A percentile compares a stretch with the other conserved stretches of the same genome.
Conservation (phyloP, 2,888 invertebrate genomes). For the Autographa gamma region DNA sequence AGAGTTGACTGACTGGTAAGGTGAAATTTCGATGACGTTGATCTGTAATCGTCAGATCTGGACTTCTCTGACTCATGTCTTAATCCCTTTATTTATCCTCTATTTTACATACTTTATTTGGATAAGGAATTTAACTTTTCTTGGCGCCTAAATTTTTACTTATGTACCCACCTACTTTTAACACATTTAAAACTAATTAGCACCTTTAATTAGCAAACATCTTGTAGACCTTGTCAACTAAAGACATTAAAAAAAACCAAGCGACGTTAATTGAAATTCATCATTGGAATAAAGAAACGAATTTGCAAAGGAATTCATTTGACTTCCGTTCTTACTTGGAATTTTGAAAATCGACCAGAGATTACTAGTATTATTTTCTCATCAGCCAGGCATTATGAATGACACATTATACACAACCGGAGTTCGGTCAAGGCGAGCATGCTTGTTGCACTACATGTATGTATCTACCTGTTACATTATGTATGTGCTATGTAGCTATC, state of each 20-base stretch:
- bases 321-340: conserved; percentile 51
- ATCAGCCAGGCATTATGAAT: conserved; percentile 73
- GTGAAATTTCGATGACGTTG: conserved; percentile 63
- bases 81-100: conserved; percentile 12
- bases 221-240: not conserved
- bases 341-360: conserved; percentile 45
- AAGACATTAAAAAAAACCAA: not conserved
- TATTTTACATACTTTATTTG: not conserved
- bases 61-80: conserved; percentile 47
- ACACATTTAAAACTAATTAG: not conserved
- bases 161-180: not conserved
- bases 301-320: conserved; percentile 14
- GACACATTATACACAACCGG: conserved; percentile 71
- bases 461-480: conserved; percentile 40
- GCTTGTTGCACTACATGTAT: conserved; percentile 70
- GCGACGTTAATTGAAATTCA: not conserved
- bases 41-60: conserved; percentile 49
- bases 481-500: conserved; percentile 44
- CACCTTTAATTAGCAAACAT: not conserved
- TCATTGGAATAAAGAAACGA: conserved; percentile 20
- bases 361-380: conserved; percentile 60
- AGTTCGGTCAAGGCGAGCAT: conserved; percentile 83
- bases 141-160: not conserved
- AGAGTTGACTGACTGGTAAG: conserved; percentile 60
- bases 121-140: not conserved